phyloP scores from a whole-genome alignment of 1,140 invertebrate genomes.

The Halyomorpha halys region DNA sequence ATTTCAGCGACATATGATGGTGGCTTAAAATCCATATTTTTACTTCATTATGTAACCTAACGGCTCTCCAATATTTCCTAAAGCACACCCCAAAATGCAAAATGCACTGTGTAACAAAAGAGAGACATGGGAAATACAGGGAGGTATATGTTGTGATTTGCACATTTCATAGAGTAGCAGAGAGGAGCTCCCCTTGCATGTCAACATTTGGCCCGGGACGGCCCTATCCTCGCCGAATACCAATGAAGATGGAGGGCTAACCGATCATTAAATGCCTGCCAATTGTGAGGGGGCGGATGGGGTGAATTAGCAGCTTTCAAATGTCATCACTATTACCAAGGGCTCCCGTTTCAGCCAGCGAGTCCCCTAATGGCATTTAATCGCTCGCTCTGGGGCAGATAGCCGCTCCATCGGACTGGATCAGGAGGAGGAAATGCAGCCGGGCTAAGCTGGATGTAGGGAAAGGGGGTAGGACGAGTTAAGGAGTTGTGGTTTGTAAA shows the following conservation, averaged over 20 bases:
- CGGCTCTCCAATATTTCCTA: no score
- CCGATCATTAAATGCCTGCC: slow-evolving; percentile 20
- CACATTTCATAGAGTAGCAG: neutral
- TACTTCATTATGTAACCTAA: no score
- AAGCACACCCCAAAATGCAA: neutral
- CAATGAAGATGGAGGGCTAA: slow-evolving; percentile 13
- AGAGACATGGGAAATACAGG: neutral
- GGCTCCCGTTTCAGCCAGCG: slow-evolving; percentile 1
- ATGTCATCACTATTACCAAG: slow-evolving; percentile 22
- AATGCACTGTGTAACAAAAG: neutral
- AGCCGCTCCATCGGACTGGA: no score
- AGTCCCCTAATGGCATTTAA: slow-evolving; percentile 12
- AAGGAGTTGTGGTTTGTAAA: no score
- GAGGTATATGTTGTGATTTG: slow-evolving; percentile 17
- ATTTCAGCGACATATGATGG: no score
- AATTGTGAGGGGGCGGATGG: slow-evolving; percentile 14
- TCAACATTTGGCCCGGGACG: slow-evolving; percentile 3
- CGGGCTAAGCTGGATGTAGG: no score
- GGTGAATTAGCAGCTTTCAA: slow-evolving; percentile 24
- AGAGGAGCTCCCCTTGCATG: slow-evolving; percentile 13
- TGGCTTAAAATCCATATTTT: no score
- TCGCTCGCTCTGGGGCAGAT: neutral
- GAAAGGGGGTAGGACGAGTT: no score
- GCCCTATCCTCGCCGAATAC: neutral
- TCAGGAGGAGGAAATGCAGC: no score